Evolutionary conservation across 2,113 vertebrate species (phyloP), one percentile per base, ranked within the genome.

Genomic region (Epinephelus cyanopodus): DNA sequence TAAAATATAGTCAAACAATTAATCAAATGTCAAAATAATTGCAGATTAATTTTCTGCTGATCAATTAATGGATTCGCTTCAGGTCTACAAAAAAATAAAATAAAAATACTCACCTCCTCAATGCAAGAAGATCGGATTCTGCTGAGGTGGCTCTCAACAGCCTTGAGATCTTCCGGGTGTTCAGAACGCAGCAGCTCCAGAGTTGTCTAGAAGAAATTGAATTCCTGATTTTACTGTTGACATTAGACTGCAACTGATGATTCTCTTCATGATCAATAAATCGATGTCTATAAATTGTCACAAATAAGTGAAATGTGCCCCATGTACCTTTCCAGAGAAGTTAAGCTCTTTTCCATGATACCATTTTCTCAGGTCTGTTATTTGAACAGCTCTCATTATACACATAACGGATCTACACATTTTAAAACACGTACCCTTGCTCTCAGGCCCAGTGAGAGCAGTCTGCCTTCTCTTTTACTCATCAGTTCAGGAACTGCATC

Each of bases 381-480:
- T 29, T 29, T 29, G 29, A 29, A 29, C 5, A 29, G 29, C 29
- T 29, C n/a, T 60, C 21, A 50, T 39, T 8, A 54, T 12, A 75
- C 21, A 68, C 1, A 23, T 7, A n/a, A 54, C 17, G n/a, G 1
- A 62, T 14, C 39, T 12, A 19, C 17, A 70, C 64, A 27, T 70
- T 58, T 52, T 5, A 1, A 25, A 39, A 58, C n/a, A 69, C 93
- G 90, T 91, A 97, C 97, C 94, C 96, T 95, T 29, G 97, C 96
- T 80, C 96, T 94, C 21, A 97, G 92, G 5, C 96, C 96, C 81
- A 97, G 82, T 56, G 95, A 95, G 18, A 97, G 92, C n/a, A 96
- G 95, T 12, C 94, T 93, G 5, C 95, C 93, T 82, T 97, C 96
- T 50, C 96, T 94, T 89, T 94, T 95, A 71, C 92, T 95, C 84